Conservation (phyloP, 2,797 vertebrate genomes). For the Cossypha caffra region DNA sequence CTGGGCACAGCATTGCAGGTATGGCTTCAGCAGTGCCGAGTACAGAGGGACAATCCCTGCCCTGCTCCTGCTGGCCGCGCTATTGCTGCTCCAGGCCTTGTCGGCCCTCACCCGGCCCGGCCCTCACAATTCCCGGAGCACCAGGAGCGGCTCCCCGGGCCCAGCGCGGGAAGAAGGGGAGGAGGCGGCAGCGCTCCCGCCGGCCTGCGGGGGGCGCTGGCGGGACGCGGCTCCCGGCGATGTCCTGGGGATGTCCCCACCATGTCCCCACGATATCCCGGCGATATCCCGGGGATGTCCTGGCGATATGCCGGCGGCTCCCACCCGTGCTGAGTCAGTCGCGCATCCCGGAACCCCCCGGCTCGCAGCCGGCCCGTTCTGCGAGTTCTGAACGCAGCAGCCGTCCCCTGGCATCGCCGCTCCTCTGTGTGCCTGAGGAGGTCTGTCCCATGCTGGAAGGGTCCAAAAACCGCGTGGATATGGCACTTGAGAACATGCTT, state of each 20-base stretch:
- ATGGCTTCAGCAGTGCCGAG: neutral
- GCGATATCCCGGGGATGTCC: no score
- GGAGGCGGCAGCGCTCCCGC: neutral
- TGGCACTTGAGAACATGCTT: neutral
- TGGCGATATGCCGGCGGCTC: neutral
- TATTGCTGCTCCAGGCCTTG: neutral
- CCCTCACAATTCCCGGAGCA: neutral
- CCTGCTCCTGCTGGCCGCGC: neutral
- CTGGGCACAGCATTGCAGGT: accelerated
- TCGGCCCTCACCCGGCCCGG: no score
- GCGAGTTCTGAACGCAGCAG: neutral
- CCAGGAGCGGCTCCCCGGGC: neutral
- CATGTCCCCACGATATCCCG: no score
- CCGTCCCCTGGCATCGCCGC: neutral
- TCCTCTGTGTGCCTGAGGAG: neutral
- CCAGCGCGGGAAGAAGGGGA: neutral
- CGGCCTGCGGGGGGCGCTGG: neutral
- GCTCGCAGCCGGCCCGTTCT: no score
- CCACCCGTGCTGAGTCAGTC: no score
- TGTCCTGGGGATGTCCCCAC: neutral
- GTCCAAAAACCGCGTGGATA: neutral
- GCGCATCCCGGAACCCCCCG: accelerated
- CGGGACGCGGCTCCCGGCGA: neutral
- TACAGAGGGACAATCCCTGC: neutral
- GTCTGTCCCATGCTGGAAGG: neutral